Evolutionary conservation across 2,113 vertebrate species (phyloP).

Genomic region (Zosterops lateralis): DNA sequence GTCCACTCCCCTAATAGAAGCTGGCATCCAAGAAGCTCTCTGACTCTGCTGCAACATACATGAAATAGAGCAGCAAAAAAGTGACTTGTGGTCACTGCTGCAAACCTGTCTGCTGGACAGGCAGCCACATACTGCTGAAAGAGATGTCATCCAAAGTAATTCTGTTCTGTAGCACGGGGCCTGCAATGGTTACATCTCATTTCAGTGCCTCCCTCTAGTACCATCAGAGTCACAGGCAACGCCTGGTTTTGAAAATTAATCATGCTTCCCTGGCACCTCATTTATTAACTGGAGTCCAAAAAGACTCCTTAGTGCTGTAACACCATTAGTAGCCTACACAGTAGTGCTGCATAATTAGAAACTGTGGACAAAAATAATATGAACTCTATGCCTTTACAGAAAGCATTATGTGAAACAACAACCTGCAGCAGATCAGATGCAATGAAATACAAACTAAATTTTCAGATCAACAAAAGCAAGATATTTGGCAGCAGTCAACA

Average conservation of each 20-base stretch:
- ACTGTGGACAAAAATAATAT: neutral
- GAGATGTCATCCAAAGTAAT: neutral
- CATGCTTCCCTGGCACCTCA: neutral
- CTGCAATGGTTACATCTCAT: neutral
- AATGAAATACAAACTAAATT: neutral
- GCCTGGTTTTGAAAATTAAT: neutral
- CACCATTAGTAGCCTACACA: neutral
- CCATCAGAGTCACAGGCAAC: neutral
- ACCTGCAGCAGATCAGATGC: neutral
- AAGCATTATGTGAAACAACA: neutral
- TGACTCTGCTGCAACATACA: neutral
- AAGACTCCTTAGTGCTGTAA: neutral
- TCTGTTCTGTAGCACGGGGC: neutral
- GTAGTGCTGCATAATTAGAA: neutral
- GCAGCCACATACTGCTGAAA: neutral
- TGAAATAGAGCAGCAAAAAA: neutral
- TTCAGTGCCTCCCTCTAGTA: neutral
- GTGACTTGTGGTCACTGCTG: neutral
- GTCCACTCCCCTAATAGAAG: neutral
- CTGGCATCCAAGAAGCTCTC: neutral
- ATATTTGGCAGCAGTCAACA: neutral
- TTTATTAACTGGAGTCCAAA: neutral
- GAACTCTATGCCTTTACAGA: neutral
- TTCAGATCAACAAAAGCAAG: conserved; percentile 10
- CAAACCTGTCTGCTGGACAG: neutral